Evolutionary conservation across 2,113 vertebrate genomes (phyloP), one percentile per base, ranked within the genome.

Genomic region (Urocolius indicus): DNA sequence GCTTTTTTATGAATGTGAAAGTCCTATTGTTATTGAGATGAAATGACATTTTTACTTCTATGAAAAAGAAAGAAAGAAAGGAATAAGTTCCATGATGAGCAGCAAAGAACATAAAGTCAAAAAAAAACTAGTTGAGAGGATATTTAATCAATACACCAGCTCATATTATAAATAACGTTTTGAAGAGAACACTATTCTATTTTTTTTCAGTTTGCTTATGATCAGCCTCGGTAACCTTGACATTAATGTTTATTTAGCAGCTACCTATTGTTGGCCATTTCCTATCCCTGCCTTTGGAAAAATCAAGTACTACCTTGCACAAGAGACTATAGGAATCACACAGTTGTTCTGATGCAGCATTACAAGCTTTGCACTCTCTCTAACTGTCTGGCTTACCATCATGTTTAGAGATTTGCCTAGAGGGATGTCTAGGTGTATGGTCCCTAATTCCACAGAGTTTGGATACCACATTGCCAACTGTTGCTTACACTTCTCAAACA

Each of bases 101-200:
- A 82, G 69, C 26, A 78, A 51, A 79, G 74, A 84, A 81, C 71
- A 75, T 11, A 76, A 76, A 93, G 58, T 91, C 81, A 94, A 91
- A 90, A 87, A 93, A 79, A 76, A 38, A 84, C 27, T 79, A 46
- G 14, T 38, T 82, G 51, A 89, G 59, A 87, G 24, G 16, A 58
- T 62, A 93, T 16, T 45, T 6, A 93, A 68, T 93, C 91, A 91
- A 91, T 89, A 91, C 7, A 73, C 11, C n/a, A 67, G 22, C 16
- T 85, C 55, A 78, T 27, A 22, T 54, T 79, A 91, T 41, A 87
- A 84, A 87, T 62, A 91, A 89, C 34, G 11, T 72, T 94, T 65
- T 78, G 22, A 15, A 86, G 61, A 85, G 11, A 24, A 57, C 23
- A 58, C 9, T 61, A 30, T 45, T 79, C 32, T 69, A 22, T 22